These are phyloP conservation scores for Cariama cristata DNA, from an alignment of 2,113 vertebrate genomes.

Conservation along the genomic window DNA sequence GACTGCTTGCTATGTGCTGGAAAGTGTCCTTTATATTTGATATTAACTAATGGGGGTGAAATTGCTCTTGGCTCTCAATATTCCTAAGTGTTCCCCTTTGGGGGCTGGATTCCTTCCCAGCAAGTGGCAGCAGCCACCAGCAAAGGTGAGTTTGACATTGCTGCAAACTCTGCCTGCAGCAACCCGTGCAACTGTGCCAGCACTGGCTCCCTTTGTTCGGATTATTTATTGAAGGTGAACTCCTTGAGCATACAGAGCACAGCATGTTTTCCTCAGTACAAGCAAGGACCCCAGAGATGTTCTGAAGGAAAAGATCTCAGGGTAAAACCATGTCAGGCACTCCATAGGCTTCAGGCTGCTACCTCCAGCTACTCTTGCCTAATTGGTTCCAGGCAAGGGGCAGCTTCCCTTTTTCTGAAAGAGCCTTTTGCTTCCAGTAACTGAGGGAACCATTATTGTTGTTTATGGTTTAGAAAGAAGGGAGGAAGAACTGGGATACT, in stretches of 20 bases:
- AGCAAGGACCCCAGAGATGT: background rate
- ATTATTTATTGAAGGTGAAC: slow-evolving; percentile 60
- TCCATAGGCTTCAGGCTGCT: background rate
- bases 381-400: background rate
- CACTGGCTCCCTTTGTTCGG: background rate
- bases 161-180: slow-evolving; percentile 47
- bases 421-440: background rate
- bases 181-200: slow-evolving; percentile 33
- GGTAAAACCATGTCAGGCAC: background rate
- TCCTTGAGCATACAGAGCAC: slow-evolving; percentile 3
- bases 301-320: background rate
- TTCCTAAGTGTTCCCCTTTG: slow-evolving; percentile 24
- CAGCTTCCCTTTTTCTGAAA: background rate
- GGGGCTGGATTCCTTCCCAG: slow-evolving; percentile 61
- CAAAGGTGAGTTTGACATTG: slow-evolving; percentile 68
- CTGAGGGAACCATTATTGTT: background rate
- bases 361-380: background rate
- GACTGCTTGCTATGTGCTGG: background rate
- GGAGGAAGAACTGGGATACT: background rate
- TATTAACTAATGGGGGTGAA: slow-evolving; percentile 56
- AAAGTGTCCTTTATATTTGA: slow-evolving; percentile 17
- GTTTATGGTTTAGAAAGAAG: background rate
- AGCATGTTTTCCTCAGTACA: background rate
- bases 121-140: slow-evolving; percentile 44
- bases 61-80: slow-evolving; percentile 34